Conservation (phyloP, 2,888 invertebrate species). For the Pherbina coryleti region DNA sequence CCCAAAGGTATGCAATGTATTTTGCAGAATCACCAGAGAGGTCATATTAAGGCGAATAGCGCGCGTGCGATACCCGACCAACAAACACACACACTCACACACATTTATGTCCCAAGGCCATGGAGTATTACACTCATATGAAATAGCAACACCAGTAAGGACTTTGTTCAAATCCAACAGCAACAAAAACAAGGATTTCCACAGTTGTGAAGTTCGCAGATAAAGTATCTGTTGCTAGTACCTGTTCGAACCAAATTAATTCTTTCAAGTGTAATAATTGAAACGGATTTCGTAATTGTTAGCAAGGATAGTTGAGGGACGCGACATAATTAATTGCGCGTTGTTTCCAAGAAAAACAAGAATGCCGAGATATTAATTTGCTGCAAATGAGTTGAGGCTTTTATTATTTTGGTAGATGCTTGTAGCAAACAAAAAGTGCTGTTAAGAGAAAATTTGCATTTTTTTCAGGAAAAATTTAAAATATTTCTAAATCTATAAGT, state of each 20-base stretch:
- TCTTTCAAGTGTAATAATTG: slow-evolving; percentile 25
- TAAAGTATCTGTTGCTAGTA: not conserved
- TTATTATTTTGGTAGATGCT: too few relatives aligned
- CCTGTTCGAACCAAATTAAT: slow-evolving; percentile 15
- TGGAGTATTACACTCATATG: slow-evolving; percentile 3
- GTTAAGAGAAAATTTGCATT: too few relatives aligned
- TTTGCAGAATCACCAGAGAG: not conserved
- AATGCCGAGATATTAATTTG: too few relatives aligned
- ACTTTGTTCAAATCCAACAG: not conserved
- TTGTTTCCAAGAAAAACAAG: too few relatives aligned
- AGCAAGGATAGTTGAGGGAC: not conserved
- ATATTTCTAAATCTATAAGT: too few relatives aligned
- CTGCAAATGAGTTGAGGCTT: too few relatives aligned
- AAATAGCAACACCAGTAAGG: slow-evolving; percentile 29
- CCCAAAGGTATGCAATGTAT: slow-evolving; percentile 25
- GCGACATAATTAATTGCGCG: not conserved
- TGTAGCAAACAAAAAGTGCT: too few relatives aligned
- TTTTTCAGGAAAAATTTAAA: too few relatives aligned
- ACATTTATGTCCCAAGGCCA: slow-evolving; percentile 18
- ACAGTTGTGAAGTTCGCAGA: not conserved
- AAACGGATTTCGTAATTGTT: slow-evolving; percentile 23
- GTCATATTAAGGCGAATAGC: not conserved
- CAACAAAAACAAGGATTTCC: too few relatives aligned
- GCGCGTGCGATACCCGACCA: not conserved
- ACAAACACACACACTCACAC: not conserved